Evolutionary conservation across 1,140 invertebrate species (phyloP).

Genomic region (Oryctes rhinoceros): DNA sequence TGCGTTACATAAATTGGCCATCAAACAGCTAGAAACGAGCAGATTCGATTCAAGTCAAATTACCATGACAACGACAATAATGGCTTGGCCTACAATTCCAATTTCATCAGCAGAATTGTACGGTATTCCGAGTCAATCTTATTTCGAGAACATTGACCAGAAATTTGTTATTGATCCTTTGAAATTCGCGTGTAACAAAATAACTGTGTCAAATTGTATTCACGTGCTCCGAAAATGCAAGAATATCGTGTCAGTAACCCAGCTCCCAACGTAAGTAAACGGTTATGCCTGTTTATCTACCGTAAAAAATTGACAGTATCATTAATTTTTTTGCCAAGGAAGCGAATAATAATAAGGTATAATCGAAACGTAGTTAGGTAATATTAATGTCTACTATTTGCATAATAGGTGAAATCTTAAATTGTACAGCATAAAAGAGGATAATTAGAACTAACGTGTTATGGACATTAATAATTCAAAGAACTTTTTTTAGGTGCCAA

Average conservation of each 20-base stretch:
- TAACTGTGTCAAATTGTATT: not conserved
- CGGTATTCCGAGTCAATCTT: not conserved
- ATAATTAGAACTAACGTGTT: not conserved
- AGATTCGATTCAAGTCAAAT: not conserved
- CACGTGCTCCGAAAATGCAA: conserved; percentile 3
- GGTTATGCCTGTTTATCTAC: conserved; percentile 6
- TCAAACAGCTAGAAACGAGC: not conserved
- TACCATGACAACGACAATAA: conserved; percentile 7
- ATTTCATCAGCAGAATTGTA: conserved; percentile 12
- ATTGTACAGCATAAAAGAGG: not conserved
- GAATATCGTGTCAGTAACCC: not conserved
- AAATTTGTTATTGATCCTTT: not conserved
- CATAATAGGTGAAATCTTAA: conserved; percentile 22
- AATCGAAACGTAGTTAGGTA: conserved; percentile 9
- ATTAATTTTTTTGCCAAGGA: conserved; percentile 26
- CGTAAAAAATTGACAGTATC: conserved; percentile 25
- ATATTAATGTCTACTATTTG: not conserved
- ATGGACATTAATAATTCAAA: conserved; percentile 16
- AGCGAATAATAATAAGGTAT: conserved; percentile 19
- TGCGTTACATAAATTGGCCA: not conserved
- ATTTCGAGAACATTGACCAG: not conserved
- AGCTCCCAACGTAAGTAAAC: not conserved
- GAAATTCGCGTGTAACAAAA: not conserved
- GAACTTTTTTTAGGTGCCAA: not conserved
- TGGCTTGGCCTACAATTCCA: conserved; percentile 27